Percentiles rank a stretch among this genome's conserved stretches.
These are phyloP conservation scores for Reinhardtius hippoglossoides DNA, from an alignment of 2,113 vertebrate species.

Conservation along the genomic window DNA sequence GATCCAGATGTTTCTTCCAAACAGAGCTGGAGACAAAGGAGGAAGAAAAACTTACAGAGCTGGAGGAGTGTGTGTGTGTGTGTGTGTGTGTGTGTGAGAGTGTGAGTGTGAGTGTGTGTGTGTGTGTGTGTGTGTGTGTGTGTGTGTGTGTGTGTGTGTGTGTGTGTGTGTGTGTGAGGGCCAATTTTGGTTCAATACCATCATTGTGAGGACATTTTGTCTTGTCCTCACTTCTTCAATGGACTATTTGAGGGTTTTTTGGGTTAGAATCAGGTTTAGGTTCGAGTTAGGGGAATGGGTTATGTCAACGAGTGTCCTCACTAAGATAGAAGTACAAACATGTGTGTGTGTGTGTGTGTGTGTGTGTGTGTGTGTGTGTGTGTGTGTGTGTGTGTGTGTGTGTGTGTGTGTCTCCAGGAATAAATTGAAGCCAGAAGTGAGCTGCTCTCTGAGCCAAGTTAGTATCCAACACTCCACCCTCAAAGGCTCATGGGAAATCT, in stretches of 20 bases:
- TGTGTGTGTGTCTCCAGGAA: conserved; percentile 76
- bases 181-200: not conserved
- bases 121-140: conserved; percentile 6
- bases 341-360: conserved; percentile 13
- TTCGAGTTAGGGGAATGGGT: not conserved
- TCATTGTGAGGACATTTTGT: not conserved
- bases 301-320: conserved; percentile 1
- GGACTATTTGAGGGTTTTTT: not conserved
- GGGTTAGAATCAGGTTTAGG: not conserved
- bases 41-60: conserved; percentile 24
- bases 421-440: conserved; percentile 90
- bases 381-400: conserved; percentile 23
- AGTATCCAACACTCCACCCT: conserved; percentile 77
- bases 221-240: not conserved
- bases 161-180: conserved; percentile 5
- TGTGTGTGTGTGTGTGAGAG: not conserved
- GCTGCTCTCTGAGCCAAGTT: conserved; percentile 80
- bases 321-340: not conserved
- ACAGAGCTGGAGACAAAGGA: not conserved
- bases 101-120: too few species aligned
- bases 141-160: not conserved
- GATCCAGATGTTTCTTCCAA: not conserved
- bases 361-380: conserved; percentile 7
- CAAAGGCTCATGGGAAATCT: conserved; percentile 82
- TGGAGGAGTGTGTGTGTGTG: conserved; percentile 37